Conservation (phyloP, 2,113 vertebrate species). For the Melanocharis versteri region DNA sequence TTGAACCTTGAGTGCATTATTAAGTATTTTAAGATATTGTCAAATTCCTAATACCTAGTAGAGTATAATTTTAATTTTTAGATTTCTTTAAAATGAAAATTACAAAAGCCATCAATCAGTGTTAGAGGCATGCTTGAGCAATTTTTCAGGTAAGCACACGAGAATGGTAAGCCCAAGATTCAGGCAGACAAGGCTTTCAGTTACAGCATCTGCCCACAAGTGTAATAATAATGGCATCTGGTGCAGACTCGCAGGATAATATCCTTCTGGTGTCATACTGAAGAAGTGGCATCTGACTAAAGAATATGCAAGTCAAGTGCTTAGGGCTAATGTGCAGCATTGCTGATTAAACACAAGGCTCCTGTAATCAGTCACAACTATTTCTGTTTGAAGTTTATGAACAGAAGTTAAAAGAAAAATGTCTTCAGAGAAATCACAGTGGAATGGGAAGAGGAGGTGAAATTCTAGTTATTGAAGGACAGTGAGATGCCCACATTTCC, state of each 20-base stretch:
- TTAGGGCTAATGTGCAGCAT: not conserved
- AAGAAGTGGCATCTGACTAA: not conserved
- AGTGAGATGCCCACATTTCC: not conserved
- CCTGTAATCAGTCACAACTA: not conserved
- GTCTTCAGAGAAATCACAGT: not conserved
- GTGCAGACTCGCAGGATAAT: not conserved
- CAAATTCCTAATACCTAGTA: not conserved
- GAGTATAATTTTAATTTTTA: constrained; percentile 3
- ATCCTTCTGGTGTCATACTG: not conserved
- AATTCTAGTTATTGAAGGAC: not conserved
- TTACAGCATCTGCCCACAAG: not conserved
- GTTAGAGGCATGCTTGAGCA: not conserved
- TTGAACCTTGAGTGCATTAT: not conserved
- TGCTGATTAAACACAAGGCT: not conserved
- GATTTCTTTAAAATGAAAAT: not conserved
- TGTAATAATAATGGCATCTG: not conserved
- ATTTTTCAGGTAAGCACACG: not conserved
- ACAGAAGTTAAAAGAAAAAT: not conserved
- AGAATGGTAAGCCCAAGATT: not conserved
- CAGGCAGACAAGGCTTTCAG: not conserved
- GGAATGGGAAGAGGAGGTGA: not conserved
- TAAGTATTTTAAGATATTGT: not conserved
- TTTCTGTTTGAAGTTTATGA: not conserved
- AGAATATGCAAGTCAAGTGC: not conserved
- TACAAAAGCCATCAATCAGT: not conserved